These are phyloP conservation scores for Drosophila robusta DNA, from an alignment of 2,888 invertebrate genomes.

Conservation along the genomic window DNA sequence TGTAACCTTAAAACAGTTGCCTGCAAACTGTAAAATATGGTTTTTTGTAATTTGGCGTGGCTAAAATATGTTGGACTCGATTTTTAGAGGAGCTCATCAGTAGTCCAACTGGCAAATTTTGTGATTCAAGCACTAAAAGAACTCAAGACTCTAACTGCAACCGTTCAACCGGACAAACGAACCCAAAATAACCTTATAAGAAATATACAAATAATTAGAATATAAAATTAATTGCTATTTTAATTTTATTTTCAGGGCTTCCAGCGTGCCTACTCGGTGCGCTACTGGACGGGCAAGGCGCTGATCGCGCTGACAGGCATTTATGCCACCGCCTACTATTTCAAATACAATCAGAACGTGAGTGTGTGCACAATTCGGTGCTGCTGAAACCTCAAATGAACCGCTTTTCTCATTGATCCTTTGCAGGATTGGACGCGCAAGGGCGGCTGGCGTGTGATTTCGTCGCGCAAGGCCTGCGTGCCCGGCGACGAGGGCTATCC, in stretches of 20 bases:
- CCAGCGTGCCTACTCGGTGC: slow-evolving; percentile 86
- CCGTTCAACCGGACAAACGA: no score
- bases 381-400: not conserved
- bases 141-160: no score
- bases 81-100: no score
- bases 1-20: not conserved
- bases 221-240: not conserved
- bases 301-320: slow-evolving; percentile 86
- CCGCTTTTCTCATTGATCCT: not conserved
- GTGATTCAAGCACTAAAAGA: no score
- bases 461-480: slow-evolving; percentile 86
- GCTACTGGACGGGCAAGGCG: slow-evolving; percentile 89
- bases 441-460: slow-evolving; percentile 89
- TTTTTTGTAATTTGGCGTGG: no score
- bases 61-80: no score
- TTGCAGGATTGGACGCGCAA: slow-evolving; percentile 91
- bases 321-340: slow-evolving; percentile 89
- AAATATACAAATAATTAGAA: no score
- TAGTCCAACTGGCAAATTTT: no score
- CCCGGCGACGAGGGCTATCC: slow-evolving; percentile 91
- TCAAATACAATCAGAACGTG: slow-evolving; percentile 93
- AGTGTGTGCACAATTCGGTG: slow-evolving; percentile 81
- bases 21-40: no score
- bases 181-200: no score
- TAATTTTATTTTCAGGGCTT: slow-evolving; percentile 86